Conservation (phyloP, 2,888 invertebrate genomes). For the Tenthredo mesomela region DNA sequence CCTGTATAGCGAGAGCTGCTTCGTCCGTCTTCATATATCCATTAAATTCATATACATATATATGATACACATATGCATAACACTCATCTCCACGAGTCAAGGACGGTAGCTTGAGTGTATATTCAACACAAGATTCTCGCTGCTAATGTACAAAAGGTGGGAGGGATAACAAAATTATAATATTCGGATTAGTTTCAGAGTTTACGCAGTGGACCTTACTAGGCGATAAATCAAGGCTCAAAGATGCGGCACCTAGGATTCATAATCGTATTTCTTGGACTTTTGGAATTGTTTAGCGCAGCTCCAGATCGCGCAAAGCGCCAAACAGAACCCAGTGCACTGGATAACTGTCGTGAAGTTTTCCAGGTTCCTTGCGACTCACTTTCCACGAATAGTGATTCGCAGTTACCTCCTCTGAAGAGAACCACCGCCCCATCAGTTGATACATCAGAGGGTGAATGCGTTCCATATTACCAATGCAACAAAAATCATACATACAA, state of each 20-base stretch:
- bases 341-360: not conserved
- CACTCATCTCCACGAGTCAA: not conserved
- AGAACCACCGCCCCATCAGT: not conserved
- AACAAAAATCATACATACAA: slow-evolving; percentile 82
- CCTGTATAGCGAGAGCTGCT: too few relatives aligned
- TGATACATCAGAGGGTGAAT: slow-evolving; percentile 80
- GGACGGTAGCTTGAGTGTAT: not conserved
- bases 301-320: slow-evolving; percentile 31
- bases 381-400: not conserved
- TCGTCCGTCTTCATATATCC: not conserved
- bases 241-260: slow-evolving; percentile 12
- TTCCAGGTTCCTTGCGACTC: slow-evolving; percentile 6
- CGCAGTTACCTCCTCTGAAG: slow-evolving; percentile 53
- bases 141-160: not conserved
- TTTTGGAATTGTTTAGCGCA: not conserved
- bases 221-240: not conserved
- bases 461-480: slow-evolving; percentile 89
- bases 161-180: not conserved
- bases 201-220: not conserved
- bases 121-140: not conserved
- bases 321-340: not conserved
- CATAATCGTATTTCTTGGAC: not conserved
- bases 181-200: not conserved
- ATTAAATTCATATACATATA: not conserved
- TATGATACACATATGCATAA: not conserved